phyloP scores from a whole-genome alignment of 2,797 vertebrate genomes.

The Distichodus sexfasciatus region DNA sequence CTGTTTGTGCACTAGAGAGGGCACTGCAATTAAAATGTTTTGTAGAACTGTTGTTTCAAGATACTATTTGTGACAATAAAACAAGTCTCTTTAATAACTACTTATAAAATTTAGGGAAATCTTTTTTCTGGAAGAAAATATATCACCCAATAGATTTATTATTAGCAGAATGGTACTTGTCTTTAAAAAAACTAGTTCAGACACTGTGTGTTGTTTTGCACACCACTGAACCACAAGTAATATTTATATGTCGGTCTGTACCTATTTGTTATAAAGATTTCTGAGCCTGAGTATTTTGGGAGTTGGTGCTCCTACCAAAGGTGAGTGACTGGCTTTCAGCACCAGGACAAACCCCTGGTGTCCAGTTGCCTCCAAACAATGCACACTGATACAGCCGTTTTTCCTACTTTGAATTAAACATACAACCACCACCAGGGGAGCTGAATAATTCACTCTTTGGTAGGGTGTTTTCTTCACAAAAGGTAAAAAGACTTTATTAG shows the following conservation, averaged over 20 bases:
- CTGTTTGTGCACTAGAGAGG: no score
- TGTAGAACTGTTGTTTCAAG: no score
- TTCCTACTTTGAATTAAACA: constrained; percentile 77
- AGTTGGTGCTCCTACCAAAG: constrained; percentile 38
- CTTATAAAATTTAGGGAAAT: no score
- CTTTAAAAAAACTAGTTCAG: no score
- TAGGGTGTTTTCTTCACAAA: constrained; percentile 52
- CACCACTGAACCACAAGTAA: no score
- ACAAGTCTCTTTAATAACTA: no score
- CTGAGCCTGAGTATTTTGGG: constrained; percentile 50
- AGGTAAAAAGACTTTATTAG: neutral
- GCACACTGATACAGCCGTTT: constrained; percentile 49
- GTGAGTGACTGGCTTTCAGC: constrained; percentile 64
- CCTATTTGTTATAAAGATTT: neutral
- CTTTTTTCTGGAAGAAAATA: no score
- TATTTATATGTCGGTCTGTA: neutral
- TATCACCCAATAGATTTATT: no score
- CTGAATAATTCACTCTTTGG: constrained; percentile 68
- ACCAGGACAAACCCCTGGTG: constrained; percentile 63
- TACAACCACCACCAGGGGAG: constrained; percentile 63
- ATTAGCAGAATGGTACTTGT: no score
- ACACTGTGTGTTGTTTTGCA: no score
- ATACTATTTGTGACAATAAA: no score
- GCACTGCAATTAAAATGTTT: no score
- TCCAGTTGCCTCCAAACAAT: constrained; percentile 66